These are phyloP conservation scores for Altica lythri DNA, from an alignment of 2,888 invertebrate species.

Conservation along the genomic window DNA sequence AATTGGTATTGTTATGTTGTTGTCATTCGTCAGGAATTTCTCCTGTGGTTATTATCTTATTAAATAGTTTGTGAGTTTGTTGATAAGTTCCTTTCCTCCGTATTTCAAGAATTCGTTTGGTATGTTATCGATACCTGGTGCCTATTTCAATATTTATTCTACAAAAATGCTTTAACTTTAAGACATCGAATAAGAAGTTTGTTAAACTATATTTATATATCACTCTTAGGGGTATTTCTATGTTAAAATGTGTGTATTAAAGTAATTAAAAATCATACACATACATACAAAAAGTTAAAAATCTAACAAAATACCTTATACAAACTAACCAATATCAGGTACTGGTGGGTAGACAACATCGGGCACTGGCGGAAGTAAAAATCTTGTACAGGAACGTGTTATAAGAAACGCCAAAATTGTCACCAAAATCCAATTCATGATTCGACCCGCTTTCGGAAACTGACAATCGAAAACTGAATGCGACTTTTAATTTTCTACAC, in stretches of 20 bases:
- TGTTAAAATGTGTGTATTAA: neutral
- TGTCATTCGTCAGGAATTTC: too few relatives aligned
- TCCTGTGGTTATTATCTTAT: too few relatives aligned
- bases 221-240: too few relatives aligned
- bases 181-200: too few relatives aligned
- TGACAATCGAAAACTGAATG: slow-evolving; percentile 33
- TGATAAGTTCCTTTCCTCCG: too few relatives aligned
- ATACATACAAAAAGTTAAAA: neutral
- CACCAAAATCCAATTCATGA: slow-evolving; percentile 6
- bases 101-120: too few relatives aligned
- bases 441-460: slow-evolving; percentile 32
- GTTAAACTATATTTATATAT: too few relatives aligned
- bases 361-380: slow-evolving; percentile 55
- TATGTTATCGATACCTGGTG: too few relatives aligned
- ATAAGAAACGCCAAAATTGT: slow-evolving; percentile 23
- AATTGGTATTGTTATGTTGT: too few relatives aligned
- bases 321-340: slow-evolving; percentile 56
- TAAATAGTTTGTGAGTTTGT: too few relatives aligned
- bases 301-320: neutral
- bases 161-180: too few relatives aligned
- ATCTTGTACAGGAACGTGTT: slow-evolving; percentile 36
- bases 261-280: neutral
- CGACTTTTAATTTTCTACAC: slow-evolving; percentile 18
- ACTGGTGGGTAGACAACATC: slow-evolving; percentile 57
- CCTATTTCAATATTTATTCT: too few relatives aligned